Base-by-base conservation (phyloP, 1,140 invertebrate genomes). In the Rhagoletis zephyria region DNA sequence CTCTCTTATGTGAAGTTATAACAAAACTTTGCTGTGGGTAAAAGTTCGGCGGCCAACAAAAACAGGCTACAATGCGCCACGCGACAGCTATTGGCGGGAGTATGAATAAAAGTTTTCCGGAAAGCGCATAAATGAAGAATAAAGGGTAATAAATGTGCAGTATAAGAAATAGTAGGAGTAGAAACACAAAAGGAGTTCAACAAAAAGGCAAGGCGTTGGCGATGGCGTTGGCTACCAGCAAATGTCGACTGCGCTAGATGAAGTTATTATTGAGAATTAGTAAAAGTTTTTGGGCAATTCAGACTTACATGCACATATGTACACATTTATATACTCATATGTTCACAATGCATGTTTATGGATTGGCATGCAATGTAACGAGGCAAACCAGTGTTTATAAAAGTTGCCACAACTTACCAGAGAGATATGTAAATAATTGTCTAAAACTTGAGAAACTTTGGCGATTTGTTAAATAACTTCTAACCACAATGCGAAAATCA, bases 261-360 rank as follows among this genome's bases (percentile, higher is more conserved):
- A 81, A 81, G 74, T 81, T 81, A 81, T 81, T 81, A 81, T 81
- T 81, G 74, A 59, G 74, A 81, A 81, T 81, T 81, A 81, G 48
- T 10, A 81, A 81, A 81, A 81, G 74, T 81, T 81, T 81, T 81
- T 19, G 48, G 6, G n/a, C 48, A 59, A 56, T n/a, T 30, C 30
- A 30, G 30, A 30, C 30, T 5, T 16, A 42, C 12, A 45, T 45
- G 42, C 67, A 45, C 42, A 74, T 48, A 48, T 74, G 67, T 14
- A 42, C 16, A 48, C 51, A 56, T 7, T 56, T 56, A 56, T 9
- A 10, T n/a, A 77, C 6, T 10, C 40, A 74, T 14, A 12, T 4
- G 3, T 74, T 7, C 10, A 42, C 61, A 51, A 6, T 1, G 40
- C 3, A 16, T 12, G 45, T 70, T 12, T 81, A n/a, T 10, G 10